These are phyloP conservation scores for Saguinus midas DNA, from an alignment of 2,113 vertebrate species.

Conservation along the genomic window DNA sequence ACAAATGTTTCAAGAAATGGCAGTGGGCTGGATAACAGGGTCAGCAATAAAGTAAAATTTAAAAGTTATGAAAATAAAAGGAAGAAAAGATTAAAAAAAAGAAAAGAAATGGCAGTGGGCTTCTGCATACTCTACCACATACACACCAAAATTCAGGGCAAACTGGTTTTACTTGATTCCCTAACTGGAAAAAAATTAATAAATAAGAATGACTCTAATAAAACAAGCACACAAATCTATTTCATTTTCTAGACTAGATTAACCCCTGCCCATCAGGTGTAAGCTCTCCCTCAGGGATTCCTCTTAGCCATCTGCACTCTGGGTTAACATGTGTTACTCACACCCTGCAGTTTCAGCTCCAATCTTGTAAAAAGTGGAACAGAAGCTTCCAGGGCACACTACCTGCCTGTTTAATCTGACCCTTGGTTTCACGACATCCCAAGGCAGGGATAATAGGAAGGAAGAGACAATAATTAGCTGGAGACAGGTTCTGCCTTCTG, in stretches of 20 bases:
- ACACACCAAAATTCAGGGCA: too few species aligned
- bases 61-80: too few species aligned
- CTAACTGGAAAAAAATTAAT: neutral
- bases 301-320: neutral
- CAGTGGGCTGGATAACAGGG: neutral
- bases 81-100: too few species aligned
- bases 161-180: neutral
- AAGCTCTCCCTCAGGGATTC: neutral
- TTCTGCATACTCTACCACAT: neutral
- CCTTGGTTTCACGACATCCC: neutral
- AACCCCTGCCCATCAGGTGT: neutral
- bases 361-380: too few species aligned
- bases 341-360: neutral
- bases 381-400: neutral
- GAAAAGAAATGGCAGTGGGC: neutral
- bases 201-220: neutral
- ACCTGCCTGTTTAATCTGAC: neutral
- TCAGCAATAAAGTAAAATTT: too few species aligned
- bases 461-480: neutral
- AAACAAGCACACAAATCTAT: neutral
- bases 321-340: neutral
- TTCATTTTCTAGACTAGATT: neutral
- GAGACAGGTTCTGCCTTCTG: neutral
- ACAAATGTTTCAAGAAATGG: neutral
- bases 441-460: neutral